These are phyloP conservation scores for Ginglymostoma cirratum DNA, from an alignment of 2,113 vertebrate genomes.

Conservation along the genomic window DNA sequence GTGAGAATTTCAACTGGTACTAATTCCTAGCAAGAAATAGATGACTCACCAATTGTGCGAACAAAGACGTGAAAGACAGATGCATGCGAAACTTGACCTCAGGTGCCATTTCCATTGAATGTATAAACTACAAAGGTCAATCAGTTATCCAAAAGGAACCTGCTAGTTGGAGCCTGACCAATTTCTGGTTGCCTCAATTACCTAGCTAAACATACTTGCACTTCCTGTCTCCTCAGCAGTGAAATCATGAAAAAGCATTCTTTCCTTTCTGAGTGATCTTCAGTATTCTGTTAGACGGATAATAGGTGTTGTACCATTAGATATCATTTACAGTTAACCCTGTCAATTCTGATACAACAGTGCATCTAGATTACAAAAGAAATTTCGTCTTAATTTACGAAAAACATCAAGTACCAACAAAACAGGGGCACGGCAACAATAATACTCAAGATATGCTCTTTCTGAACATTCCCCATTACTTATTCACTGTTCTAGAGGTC, in stretches of 20 bases:
- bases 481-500: neutral
- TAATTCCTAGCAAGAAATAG: neutral
- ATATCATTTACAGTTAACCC: neutral
- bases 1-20: neutral
- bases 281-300: neutral
- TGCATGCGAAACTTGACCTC: neutral
- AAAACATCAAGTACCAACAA: neutral
- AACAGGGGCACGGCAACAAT: neutral
- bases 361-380: neutral
- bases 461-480: neutral
- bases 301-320: neutral
- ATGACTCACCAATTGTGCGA: neutral
- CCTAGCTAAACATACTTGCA: neutral
- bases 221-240: neutral
- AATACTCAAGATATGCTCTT: neutral
- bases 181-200: neutral
- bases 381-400: neutral
- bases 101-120: neutral
- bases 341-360: neutral
- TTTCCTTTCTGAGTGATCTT: neutral
- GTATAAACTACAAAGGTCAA: neutral
- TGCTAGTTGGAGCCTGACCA: neutral
- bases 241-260: neutral
- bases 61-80: neutral
- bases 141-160: neutral